Percentiles rank a stretch among this genome's conserved stretches.
phyloP scores from a whole-genome alignment of 2,113 vertebrate genomes.

The Proteles cristata region DNA sequence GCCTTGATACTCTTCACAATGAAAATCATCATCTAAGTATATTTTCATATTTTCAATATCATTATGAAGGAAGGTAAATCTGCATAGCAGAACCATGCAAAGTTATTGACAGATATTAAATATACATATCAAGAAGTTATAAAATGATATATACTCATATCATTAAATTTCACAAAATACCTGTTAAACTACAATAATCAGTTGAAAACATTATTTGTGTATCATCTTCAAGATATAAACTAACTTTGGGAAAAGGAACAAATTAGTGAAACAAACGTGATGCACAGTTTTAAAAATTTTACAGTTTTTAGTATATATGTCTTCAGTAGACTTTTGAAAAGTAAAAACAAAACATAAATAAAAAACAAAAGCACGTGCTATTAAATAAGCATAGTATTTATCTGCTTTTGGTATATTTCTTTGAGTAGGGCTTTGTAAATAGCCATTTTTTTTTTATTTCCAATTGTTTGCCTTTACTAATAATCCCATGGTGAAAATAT shows the following conservation, averaged over 20 bases:
- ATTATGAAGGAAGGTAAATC: conserved; percentile 77
- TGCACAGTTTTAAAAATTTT: neutral
- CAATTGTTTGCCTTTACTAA: neutral
- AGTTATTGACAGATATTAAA: conserved; percentile 77
- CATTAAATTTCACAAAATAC: neutral
- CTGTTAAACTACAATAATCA: neutral
- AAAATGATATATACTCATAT: neutral
- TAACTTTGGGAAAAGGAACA: neutral
- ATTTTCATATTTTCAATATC: conserved; percentile 73
- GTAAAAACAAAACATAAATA: neutral
- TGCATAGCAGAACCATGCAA: conserved; percentile 67
- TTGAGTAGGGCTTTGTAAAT: neutral
- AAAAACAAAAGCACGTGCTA: neutral
- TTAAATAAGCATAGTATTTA: neutral
- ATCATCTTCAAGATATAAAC: neutral
- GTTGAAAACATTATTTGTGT: neutral
- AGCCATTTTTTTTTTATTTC: neutral
- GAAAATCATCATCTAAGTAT: conserved; percentile 39
- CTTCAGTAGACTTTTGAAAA: neutral
- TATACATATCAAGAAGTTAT: neutral
- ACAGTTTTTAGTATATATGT: neutral
- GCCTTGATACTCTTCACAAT: conserved; percentile 54
- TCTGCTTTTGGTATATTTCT: neutral
- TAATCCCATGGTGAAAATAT: neutral
- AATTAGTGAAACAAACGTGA: neutral